Percentiles rank a stretch among this genome's conserved stretches.
Evolutionary conservation across 2,888 invertebrate genomes (phyloP).

Genomic region (Acholoe squamosa): DNA sequence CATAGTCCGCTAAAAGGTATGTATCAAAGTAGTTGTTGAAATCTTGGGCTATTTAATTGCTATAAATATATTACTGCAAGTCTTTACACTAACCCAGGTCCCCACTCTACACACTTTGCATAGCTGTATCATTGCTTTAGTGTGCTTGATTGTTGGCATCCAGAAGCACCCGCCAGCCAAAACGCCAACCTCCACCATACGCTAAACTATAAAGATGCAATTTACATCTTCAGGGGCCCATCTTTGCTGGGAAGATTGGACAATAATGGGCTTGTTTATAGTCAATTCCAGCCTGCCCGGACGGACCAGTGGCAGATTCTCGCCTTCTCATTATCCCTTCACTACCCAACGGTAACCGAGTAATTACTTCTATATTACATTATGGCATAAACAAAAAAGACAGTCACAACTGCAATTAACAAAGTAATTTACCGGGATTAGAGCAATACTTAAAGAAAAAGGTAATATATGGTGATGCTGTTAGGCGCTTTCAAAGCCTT

Average conservation of each 20-base stretch:
- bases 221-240: slow-evolving; percentile 55
- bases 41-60: neutral
- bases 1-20: no score
- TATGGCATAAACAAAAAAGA: slow-evolving; percentile 59
- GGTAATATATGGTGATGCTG: slow-evolving; percentile 60
- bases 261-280: slow-evolving; percentile 62
- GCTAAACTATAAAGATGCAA: slow-evolving; percentile 53
- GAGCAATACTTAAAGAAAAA: slow-evolving; percentile 48
- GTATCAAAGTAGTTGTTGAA: no score
- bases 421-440: slow-evolving; percentile 61
- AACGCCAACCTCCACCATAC: slow-evolving; percentile 25
- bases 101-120: neutral
- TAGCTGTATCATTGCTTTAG: neutral
- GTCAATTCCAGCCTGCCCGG: slow-evolving; percentile 40
- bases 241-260: slow-evolving; percentile 49
- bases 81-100: neutral
- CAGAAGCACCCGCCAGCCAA: neutral
- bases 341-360: slow-evolving; percentile 41
- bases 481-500: slow-evolving; percentile 46
- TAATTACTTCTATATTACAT: slow-evolving; percentile 60
- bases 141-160: neutral
- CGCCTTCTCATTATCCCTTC: slow-evolving; percentile 42
- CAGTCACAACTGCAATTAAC: slow-evolving; percentile 61
- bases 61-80: neutral
- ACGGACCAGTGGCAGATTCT: neutral